phyloP scores from a whole-genome alignment of 1,140 invertebrate species.

The Drosophila kurseongensis region DNA sequence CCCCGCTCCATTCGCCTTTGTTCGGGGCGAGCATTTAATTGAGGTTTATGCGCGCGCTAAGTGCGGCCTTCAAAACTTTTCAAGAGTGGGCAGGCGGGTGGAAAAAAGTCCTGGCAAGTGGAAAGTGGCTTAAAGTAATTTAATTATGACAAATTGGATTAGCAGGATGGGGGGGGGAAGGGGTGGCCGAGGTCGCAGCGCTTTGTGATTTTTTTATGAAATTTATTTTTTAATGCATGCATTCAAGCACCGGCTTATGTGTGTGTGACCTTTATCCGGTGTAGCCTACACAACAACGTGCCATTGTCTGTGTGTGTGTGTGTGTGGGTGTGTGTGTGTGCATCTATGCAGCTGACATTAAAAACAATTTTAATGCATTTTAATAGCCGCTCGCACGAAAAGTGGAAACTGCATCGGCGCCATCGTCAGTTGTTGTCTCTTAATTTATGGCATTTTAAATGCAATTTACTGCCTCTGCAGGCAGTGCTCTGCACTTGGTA shows the following conservation, averaged over 20 bases:
- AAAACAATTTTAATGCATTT: constrained; percentile 77
- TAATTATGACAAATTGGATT: constrained; percentile 79
- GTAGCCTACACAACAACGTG: background rate
- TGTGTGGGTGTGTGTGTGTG: constrained; percentile 9
- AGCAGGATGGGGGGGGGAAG: constrained; percentile 19
- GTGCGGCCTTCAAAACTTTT: constrained; percentile 57
- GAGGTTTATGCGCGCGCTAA: constrained; percentile 52
- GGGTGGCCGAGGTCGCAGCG: background rate
- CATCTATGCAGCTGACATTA: constrained; percentile 46
- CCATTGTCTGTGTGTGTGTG: background rate
- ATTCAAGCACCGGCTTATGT: background rate
- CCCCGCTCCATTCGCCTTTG: constrained; percentile 1
- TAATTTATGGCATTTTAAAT: constrained; percentile 80
- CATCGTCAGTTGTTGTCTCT: constrained; percentile 55
- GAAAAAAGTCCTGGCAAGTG: constrained; percentile 26
- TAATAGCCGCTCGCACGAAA: constrained; percentile 48
- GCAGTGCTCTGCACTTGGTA: constrained; percentile 1
- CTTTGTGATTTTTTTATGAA: constrained; percentile 24
- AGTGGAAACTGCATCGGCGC: constrained; percentile 16
- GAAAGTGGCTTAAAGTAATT: constrained; percentile 77
- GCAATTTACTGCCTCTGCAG: constrained; percentile 68
- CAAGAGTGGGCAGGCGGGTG: constrained; percentile 13
- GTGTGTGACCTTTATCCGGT: constrained; percentile 29
- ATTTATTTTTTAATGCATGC: constrained; percentile 34
- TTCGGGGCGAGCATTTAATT: constrained; percentile 47